Evolutionary conservation across 2,797 vertebrate genomes (phyloP).

Genomic region (Oreortyx pictus): DNA sequence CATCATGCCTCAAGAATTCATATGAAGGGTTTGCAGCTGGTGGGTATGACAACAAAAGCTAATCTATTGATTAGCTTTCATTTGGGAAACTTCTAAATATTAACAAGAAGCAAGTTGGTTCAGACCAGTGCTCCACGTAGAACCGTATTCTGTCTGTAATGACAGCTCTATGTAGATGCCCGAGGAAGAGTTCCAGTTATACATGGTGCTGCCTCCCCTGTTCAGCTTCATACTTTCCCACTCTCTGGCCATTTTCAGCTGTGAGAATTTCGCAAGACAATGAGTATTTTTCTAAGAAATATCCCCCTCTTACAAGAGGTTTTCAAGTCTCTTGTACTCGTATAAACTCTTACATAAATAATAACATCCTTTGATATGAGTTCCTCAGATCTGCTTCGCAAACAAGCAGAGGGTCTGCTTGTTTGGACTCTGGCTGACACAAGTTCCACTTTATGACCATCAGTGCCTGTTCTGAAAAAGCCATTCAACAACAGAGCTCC

Average conservation of each 20-base stretch:
- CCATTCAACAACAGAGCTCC: accelerated
- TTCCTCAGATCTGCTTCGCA: background rate
- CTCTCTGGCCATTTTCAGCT: background rate
- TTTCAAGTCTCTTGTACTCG: background rate
- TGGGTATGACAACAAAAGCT: background rate
- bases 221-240: background rate
- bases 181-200: background rate
- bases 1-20: background rate
- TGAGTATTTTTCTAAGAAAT: background rate
- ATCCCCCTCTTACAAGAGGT: background rate
- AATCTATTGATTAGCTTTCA: background rate
- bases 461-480: background rate
- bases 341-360: background rate
- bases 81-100: background rate
- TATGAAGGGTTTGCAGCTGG: background rate
- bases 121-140: background rate
- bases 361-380: background rate
- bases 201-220: background rate
- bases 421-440: background rate
- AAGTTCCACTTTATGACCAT: background rate
- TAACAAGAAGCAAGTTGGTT: background rate
- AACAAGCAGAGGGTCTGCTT: background rate
- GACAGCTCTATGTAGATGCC: background rate
- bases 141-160: background rate
- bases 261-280: background rate